Conservation (phyloP, 2,797 vertebrate genomes). For the Kryptopterus vitreolus region DNA sequence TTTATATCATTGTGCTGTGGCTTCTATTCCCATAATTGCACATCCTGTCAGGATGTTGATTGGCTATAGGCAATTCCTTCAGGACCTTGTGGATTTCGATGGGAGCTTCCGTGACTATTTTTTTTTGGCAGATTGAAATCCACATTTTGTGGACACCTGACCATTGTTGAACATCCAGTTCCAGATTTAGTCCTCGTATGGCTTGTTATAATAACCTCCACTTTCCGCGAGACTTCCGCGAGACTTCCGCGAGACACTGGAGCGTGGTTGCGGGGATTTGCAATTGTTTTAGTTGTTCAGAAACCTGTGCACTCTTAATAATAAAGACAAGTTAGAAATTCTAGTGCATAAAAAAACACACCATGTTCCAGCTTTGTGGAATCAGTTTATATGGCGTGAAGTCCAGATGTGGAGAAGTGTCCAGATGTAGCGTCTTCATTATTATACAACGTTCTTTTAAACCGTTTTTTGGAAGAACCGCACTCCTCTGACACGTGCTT, state of each 20-base stretch:
- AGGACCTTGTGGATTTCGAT: background rate
- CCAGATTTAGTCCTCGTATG: background rate
- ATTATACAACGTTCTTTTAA: background rate
- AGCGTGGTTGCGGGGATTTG: background rate
- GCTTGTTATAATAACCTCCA: background rate
- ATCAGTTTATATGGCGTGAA: background rate
- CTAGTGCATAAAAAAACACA: no score
- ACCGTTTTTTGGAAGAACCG: background rate
- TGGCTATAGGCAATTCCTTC: background rate
- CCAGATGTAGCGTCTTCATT: background rate
- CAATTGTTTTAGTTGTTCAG: no score
- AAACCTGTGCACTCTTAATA: no score
- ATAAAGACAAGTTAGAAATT: no score
- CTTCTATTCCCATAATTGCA: background rate
- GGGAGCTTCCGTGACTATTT: background rate
- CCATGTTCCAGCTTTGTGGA: background rate
- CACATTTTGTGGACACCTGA: conserved; percentile 2
- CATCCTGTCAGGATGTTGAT: background rate
- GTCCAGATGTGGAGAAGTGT: no score
- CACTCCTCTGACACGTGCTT: background rate
- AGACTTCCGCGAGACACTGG: no score
- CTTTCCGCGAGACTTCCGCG: background rate
- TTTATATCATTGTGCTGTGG: background rate
- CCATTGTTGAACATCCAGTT: background rate
- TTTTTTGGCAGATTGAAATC: background rate